Evolutionary conservation across 2,888 invertebrate species (phyloP).

Genomic region (Drosophila eohydei): DNA sequence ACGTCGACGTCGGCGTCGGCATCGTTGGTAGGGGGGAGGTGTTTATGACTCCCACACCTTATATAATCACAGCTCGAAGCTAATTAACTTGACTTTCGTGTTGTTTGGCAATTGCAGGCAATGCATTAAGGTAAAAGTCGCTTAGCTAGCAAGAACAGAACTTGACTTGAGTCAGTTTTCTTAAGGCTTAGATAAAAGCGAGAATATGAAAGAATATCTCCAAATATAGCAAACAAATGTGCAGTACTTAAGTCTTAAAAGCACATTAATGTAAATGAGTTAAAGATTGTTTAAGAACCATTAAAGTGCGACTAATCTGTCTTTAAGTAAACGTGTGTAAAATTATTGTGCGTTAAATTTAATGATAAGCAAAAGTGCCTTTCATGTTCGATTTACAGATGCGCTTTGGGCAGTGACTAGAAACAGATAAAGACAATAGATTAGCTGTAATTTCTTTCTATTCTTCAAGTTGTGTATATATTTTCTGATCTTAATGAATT

Average conservation of each 20-base stretch:
- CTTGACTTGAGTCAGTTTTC: neutral
- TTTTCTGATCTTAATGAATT: neutral
- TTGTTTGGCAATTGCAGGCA: conserved; percentile 6
- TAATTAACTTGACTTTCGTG: conserved; percentile 27
- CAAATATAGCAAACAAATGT: neutral
- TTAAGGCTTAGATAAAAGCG: neutral
- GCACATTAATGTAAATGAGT: neutral
- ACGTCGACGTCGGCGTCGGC: conserved; percentile 22
- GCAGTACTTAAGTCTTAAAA: neutral
- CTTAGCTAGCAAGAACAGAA: conserved; percentile 9
- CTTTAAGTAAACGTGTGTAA: neutral
- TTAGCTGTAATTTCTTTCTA: neutral
- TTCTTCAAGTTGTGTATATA: neutral
- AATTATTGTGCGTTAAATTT: neutral
- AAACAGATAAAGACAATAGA: neutral
- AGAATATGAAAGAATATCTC: neutral
- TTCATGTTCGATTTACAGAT: neutral
- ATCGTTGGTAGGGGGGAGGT: neutral
- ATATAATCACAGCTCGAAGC: conserved; percentile 39
- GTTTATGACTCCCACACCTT: conserved; percentile 26
- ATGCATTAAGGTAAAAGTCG: conserved; percentile 15
- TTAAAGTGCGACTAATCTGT: neutral
- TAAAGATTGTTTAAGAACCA: neutral
- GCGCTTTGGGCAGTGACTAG: neutral
- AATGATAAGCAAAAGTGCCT: neutral